phyloP scores from a whole-genome alignment of 2,797 vertebrate genomes.

The Vultur gryphus region DNA sequence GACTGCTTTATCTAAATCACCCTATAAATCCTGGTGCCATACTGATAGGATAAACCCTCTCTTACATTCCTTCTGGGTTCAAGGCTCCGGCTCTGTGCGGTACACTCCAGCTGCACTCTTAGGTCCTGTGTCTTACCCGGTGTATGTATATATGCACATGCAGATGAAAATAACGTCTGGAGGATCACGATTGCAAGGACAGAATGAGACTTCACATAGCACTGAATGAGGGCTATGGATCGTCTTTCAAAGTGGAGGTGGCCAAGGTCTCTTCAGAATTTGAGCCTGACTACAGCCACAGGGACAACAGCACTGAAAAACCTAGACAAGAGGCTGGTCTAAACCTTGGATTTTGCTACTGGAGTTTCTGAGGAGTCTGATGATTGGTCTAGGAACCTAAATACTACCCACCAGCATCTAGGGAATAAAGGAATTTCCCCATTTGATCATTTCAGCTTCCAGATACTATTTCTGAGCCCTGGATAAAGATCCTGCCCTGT shows the following conservation, averaged over 20 bases:
- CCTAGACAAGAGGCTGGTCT: not conserved
- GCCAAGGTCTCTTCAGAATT: not conserved
- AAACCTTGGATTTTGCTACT: not conserved
- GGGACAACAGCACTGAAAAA: not conserved
- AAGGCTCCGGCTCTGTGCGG: not conserved
- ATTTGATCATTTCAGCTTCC: not conserved
- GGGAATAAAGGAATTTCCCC: not conserved
- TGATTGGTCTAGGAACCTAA: not conserved
- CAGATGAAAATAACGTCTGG: conserved; percentile 9
- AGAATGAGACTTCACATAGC: not conserved
- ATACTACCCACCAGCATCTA: not conserved
- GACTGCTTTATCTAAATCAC: not conserved
- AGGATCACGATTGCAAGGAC: not conserved
- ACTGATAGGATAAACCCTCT: not conserved
- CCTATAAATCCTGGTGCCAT: not conserved
- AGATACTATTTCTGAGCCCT: not conserved
- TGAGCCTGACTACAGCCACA: not conserved
- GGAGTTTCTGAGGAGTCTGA: not conserved
- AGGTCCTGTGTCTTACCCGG: not conserved
- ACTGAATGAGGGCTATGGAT: not conserved
- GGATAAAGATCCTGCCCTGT: not conserved
- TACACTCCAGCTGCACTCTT: not conserved
- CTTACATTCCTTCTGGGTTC: not conserved
- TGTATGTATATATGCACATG: not conserved
- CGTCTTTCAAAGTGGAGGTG: conserved; percentile 1